Conservation (phyloP, 2,888 invertebrate species). For the Steinernema scapterisci region DNA sequence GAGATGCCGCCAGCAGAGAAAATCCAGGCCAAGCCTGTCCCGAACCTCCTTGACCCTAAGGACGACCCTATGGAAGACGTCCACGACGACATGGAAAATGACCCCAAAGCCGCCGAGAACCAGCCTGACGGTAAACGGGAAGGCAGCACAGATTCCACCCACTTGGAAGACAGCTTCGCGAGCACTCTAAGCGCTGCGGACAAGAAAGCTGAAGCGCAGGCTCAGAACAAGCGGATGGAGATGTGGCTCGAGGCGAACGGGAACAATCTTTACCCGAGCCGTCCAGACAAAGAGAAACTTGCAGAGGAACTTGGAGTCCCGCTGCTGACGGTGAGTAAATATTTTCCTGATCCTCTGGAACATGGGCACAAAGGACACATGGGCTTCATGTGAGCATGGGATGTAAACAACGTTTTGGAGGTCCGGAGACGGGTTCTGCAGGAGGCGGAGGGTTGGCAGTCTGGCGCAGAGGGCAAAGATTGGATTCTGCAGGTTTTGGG, state of each 20-base stretch:
- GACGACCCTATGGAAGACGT: no score
- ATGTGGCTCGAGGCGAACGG: slow-evolving; percentile 39
- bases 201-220: not conserved
- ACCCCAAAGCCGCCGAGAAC: not conserved
- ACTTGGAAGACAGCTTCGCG: slow-evolving; percentile 16
- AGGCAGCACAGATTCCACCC: not conserved
- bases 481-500: no score
- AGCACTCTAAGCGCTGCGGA: slow-evolving; percentile 10
- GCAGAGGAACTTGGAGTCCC: slow-evolving; percentile 41
- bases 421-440: no score
- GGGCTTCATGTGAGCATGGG: no score
- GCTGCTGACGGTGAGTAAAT: slow-evolving; percentile 41
- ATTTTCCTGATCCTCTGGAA: no score
- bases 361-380: no score
- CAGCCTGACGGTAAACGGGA: not conserved
- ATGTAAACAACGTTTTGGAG: no score
- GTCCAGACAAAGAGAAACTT: slow-evolving; percentile 45
- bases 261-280: slow-evolving; percentile 46
- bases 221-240: slow-evolving; percentile 32
- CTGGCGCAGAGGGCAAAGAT: no score
- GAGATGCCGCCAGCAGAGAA: not conserved
- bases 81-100: no score
- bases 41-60: no score
- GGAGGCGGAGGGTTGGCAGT: no score
- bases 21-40: no score